Evolutionary conservation across 2,113 vertebrate species (phyloP).

Genomic region (Plecturocebus donacophilus): DNA sequence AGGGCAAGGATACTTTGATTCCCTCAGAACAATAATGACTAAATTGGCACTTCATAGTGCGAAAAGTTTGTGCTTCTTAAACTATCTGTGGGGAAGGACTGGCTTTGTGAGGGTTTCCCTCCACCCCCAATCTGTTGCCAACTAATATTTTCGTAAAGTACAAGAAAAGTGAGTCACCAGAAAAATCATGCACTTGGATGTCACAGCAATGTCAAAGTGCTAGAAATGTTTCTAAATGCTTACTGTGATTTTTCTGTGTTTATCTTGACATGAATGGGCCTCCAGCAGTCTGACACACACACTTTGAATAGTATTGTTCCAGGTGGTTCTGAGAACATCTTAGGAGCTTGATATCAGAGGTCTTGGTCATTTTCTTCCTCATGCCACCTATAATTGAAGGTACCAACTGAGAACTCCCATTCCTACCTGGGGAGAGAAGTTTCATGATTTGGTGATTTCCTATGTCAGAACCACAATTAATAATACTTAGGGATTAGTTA

Average conservation of each 20-base stretch:
- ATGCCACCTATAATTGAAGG: not conserved
- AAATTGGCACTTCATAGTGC: not conserved
- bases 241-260: not conserved
- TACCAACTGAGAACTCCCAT: not conserved
- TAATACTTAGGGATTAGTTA: not conserved
- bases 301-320: not conserved
- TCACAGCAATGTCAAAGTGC: not conserved
- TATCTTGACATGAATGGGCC: not conserved
- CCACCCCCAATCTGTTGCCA: not conserved
- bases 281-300: not conserved
- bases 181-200: not conserved
- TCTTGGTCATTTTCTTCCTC: not conserved
- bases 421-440: not conserved
- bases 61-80: not conserved
- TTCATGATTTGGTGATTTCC: not conserved
- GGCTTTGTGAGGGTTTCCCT: not conserved
- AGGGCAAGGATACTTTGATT: not conserved
- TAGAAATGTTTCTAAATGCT: not conserved
- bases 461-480: not conserved
- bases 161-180: not conserved
- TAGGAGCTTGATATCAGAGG: not conserved
- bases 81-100: not conserved
- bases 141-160: not conserved
- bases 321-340: not conserved
- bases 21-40: not conserved